Conservation (phyloP, 2,113 vertebrate genomes). For the Columba janthina region DNA sequence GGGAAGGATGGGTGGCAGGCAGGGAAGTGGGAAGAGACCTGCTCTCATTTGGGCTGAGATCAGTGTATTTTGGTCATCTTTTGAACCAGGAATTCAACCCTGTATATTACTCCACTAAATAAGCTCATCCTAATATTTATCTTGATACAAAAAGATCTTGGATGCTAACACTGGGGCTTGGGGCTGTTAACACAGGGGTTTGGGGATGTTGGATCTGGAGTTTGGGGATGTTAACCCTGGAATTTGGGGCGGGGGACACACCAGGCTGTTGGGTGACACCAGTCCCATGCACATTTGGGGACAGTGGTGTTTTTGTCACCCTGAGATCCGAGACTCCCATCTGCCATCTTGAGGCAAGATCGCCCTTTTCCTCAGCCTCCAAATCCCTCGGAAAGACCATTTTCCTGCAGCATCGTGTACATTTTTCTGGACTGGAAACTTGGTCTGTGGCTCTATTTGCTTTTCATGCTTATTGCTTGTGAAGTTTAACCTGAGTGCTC, state of each 20-base stretch:
- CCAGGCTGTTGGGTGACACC: neutral
- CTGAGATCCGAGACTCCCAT: neutral
- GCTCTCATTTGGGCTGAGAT: neutral
- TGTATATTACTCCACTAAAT: too few species aligned
- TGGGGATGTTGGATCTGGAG: neutral
- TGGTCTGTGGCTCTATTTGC: fast-evolving
- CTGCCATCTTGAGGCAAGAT: constrained; percentile 6
- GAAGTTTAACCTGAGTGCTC: fast-evolving
- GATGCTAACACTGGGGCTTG: fast-evolving
- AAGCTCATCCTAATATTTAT: neutral
- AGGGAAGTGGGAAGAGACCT: too few species aligned
- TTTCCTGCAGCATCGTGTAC: fast-evolving
- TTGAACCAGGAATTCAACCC: neutral
- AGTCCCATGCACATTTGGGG: fast-evolving
- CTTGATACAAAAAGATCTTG: too few species aligned
- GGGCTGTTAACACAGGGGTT: too few species aligned
- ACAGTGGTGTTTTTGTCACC: neutral
- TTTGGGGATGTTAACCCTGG: too few species aligned
- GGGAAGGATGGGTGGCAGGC: neutral
- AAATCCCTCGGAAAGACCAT: fast-evolving
- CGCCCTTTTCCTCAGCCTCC: neutral
- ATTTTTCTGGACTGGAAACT: fast-evolving
- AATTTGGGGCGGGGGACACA: neutral
- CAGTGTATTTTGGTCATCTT: neutral
- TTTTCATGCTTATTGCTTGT: fast-evolving